Base-by-base conservation (phyloP, 2,113 vertebrate species). In the Aldabrachelys gigantea region DNA sequence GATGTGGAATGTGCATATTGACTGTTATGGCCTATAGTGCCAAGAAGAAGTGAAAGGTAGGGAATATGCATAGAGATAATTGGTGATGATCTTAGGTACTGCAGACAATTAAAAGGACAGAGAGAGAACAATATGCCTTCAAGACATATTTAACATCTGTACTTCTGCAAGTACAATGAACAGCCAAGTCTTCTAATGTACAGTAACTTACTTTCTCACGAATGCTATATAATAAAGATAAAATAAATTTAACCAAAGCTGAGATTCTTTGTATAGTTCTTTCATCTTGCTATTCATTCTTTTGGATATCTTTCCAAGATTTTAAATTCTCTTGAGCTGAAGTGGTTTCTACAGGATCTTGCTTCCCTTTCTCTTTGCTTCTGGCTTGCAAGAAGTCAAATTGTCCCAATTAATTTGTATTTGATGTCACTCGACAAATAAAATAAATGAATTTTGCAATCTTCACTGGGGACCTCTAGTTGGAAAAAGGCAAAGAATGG, bases 271-370 rank as follows among this genome's bases (percentile, higher is more conserved):
- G 38, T 24, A 38, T 9, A 75, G 69, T 10, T 79, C 27, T 79
- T 29, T 22, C 44, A 8, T 54, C 22, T 83, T 90, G 56, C 5
- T 44, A 1, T 53, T 57, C 21, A 53, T 81, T 69, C 10, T 72
- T 84, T 50, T 75, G 76, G 1, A 0, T 80, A 29, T 0, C 10
- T 41, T 75, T 75, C 69, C n/a, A 75, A 75, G 10, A 41, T 38
- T 65, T 65, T 41, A 0, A 38, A 50, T 79, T 62, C 69, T 90
- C 78, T 81, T 0, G 1, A 14, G 11, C 38, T 89, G 19, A 4
- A 8, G 7, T 92, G 50, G 0, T 6, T 76, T 93, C 49, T 69
- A 17, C 54, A 41, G 38, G 9, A 72, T 86, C 88, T 44, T 53
- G 1, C 41, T 31, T 65, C 65, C 31, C 57, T 81, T 25, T 57